phyloP scores from a whole-genome alignment of 2,888 invertebrate genomes.

The Calameuta filiformis region DNA sequence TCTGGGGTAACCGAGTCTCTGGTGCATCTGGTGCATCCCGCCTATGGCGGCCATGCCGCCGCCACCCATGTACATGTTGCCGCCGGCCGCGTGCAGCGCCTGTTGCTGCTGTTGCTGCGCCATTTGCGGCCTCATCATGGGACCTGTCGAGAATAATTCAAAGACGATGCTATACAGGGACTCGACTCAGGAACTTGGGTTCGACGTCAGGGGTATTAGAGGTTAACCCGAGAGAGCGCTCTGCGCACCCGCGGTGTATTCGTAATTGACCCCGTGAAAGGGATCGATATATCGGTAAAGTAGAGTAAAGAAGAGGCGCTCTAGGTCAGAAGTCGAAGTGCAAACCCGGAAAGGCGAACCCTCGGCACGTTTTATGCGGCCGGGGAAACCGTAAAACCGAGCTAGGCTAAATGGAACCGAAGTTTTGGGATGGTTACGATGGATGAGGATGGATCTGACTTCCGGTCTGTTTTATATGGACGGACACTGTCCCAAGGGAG shows the following conservation, averaged over 20 bases:
- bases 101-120: slow-evolving; percentile 70
- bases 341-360: neutral
- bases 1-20: slow-evolving; percentile 64
- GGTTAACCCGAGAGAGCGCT: too few species aligned
- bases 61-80: slow-evolving; percentile 65
- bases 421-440: neutral
- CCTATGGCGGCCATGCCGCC: slow-evolving; percentile 64
- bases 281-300: too few species aligned
- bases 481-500: too few species aligned
- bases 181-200: too few species aligned
- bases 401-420: too few species aligned
- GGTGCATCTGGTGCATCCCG: slow-evolving; percentile 65
- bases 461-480: neutral
- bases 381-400: too few species aligned
- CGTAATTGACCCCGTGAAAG: too few species aligned
- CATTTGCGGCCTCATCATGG: slow-evolving; percentile 77
- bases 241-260: too few species aligned
- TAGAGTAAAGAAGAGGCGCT: too few species aligned
- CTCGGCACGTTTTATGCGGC: too few species aligned
- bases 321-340: too few species aligned
- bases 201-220: too few species aligned
- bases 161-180: neutral
- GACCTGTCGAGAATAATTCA: slow-evolving; percentile 63
- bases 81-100: slow-evolving; percentile 60
- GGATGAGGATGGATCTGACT: neutral